Conservation (phyloP, 2,888 invertebrate genomes). For the Drosophila koepferae region DNA sequence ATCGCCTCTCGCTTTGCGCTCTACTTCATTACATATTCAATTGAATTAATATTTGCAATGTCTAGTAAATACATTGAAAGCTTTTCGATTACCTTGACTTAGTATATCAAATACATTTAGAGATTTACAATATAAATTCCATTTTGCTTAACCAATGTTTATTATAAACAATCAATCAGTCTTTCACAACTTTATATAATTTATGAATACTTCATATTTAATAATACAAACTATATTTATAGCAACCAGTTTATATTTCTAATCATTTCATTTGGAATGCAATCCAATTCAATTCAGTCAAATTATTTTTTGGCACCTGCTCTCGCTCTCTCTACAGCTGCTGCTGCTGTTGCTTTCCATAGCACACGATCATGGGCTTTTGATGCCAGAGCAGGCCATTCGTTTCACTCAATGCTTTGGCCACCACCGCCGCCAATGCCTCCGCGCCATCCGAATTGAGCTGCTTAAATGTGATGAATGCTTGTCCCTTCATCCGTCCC, state of each 20-base stretch:
- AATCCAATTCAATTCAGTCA: slow-evolving; percentile 1
- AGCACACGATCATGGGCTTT: slow-evolving; percentile 96
- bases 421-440: slow-evolving; percentile 86
- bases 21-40: not conserved
- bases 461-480: slow-evolving; percentile 90
- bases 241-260: not conserved
- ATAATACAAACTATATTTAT: not conserved
- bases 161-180: not conserved
- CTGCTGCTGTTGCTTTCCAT: slow-evolving; percentile 86
- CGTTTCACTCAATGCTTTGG: slow-evolving; percentile 92
- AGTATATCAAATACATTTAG: not conserved
- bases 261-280: too few relatives aligned
- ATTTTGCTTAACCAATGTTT: not conserved
- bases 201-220: not conserved
- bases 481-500: slow-evolving; percentile 98
- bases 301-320: slow-evolving; percentile 1
- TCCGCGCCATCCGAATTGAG: not conserved
- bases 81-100: too few relatives aligned
- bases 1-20: not conserved
- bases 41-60: not conserved
- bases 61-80: too few relatives aligned
- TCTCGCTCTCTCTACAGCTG: not conserved
- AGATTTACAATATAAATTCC: not conserved
- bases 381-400: slow-evolving; percentile 94
- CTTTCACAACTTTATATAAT: not conserved